A percentile compares a stretch with the other conserved stretches of the same genome.
phyloP scores from a whole-genome alignment of 2,797 vertebrate species.

The Sebastes trivittatus region DNA sequence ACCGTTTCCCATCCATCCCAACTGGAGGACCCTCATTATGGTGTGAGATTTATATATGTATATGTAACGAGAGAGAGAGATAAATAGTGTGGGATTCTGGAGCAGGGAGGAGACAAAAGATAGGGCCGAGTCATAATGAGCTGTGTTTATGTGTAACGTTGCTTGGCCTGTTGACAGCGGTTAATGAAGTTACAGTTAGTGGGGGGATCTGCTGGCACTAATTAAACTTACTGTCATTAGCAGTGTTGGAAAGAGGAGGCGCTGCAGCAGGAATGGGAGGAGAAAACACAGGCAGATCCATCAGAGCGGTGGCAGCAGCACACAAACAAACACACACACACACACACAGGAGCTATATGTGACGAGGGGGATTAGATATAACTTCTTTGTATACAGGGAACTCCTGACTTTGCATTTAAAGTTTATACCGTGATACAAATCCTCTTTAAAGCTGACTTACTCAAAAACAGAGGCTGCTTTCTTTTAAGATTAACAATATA shows the following conservation, averaged over 20 bases:
- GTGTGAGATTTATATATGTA: constrained; percentile 59
- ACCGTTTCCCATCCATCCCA: constrained; percentile 64
- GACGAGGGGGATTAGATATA: constrained; percentile 28
- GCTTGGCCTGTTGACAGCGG: constrained; percentile 82
- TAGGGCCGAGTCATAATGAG: constrained; percentile 79
- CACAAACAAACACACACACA: constrained; percentile 17
- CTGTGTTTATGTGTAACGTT: constrained; percentile 84
- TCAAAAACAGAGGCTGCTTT: constrained; percentile 34
- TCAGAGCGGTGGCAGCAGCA: constrained; percentile 42
- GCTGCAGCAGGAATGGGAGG: constrained; percentile 50
- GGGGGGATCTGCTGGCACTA: constrained; percentile 79
- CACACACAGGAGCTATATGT: constrained; percentile 17
- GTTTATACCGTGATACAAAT: constrained; percentile 40
- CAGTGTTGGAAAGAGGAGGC: constrained; percentile 70
- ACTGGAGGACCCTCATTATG: constrained; percentile 68
- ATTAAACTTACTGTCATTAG: constrained; percentile 83
- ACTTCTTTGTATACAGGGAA: not conserved
- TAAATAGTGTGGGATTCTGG: constrained; percentile 53
- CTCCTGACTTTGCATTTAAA: constrained; percentile 48
- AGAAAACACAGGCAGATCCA: constrained; percentile 56
- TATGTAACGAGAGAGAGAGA: constrained; percentile 49
- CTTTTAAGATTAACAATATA: constrained; percentile 20
- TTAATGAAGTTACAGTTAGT: constrained; percentile 85
- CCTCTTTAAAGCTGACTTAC: constrained; percentile 22
- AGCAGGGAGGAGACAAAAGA: constrained; percentile 61